Base-by-base conservation (phyloP, 2,888 invertebrate genomes). In the Neoaliturus tenellus region DNA sequence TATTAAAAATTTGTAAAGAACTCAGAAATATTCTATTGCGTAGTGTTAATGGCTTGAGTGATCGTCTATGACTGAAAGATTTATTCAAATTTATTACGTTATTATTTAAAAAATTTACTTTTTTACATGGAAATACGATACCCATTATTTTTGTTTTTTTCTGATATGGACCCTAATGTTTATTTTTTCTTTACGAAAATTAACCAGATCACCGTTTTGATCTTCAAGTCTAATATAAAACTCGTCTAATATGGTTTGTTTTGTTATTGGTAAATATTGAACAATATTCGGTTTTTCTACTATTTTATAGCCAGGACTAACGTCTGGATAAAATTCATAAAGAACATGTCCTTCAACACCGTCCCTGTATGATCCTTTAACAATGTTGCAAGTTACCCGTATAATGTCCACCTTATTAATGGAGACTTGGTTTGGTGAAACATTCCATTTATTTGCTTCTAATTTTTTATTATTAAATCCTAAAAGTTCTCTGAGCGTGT, bases 301-400 rank as follows among this genome's bases (percentile, higher is more conserved):
- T 48, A 75, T 75, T 48, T 75, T 75, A 33, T 10, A 80, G 8
- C 58, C 80, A 0, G 55, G 80, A 48, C 28, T 31, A 1, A 75
- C 75, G 23, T 23, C 28, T 3, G 48, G 28, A 33, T 75, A 75
- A 31, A 75, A 75, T 48, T 75, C 75, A 23, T 75, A 51, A 14
- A 75, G 17, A 0, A 44, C 75, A n/a, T 75, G 75, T 5, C 75
- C 75, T 75, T 75, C 75, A 1, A 75, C 20, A 25, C 75, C 75
- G 51, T 75, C 28, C 28, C 58, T 28, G 17, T 55, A 80, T 1
- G 80, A 80, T 1, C 58, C 39, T 55, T 31, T 55, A 23, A 58
- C 80, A 12, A 80, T 55, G 20, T 80, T 80, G 23, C 80, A 80
- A 17, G 35, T 39, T 10, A 80, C 58, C 1, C 80, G 58, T 55